Evolutionary conservation across 2,797 vertebrate species (phyloP), one percentile per base, ranked within the genome.

Genomic region (Atherinosoma microstoma): DNA sequence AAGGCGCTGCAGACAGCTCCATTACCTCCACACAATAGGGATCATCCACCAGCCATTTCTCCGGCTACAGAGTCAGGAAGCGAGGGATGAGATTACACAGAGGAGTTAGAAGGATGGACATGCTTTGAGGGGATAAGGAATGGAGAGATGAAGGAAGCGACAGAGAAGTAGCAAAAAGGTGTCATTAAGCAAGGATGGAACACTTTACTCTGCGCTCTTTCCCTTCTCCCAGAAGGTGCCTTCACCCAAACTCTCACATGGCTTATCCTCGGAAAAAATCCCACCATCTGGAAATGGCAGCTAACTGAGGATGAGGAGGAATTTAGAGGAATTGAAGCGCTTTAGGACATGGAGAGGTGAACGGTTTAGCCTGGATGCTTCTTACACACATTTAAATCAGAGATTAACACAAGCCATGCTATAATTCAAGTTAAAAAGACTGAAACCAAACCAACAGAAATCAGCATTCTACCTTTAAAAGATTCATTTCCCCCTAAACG

Each of bases 1-100:
- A 73, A 15, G 40, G 64, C 40, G 45, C 32, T 4, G 71, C 77
- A 83, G 87, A 91, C 82, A 80, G 84, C 84, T 88, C 82, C 85
- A 89, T 89, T 90, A 89, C 81, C 80, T 84, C 73, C 68, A 73
- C 73, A 90, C 88, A 88, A 89, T 75, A 73, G 79, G 77, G 84
- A 88, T 91, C 90, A 89, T 87, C 84, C 88, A 80, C 47, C 79
- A 70, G 76, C 69, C 18, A 54, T 62, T 78, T 73, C 70, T 59
- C 73, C 75, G 63, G 75, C 72, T 73, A 40, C 42, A 56, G 84
- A 89, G 75, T 60, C 80, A 60, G 73, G 67, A 78, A 85, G 77
- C 32, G 34, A 78, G 79, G 84, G 78, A 79, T 54, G 10, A 87
- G 90, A 88, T 87, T 87, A 86, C 76, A 73, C 66, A 22, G 24